phyloP scores from a whole-genome alignment of 2,113 vertebrate genomes.

The Gopherus flavomarginatus region DNA sequence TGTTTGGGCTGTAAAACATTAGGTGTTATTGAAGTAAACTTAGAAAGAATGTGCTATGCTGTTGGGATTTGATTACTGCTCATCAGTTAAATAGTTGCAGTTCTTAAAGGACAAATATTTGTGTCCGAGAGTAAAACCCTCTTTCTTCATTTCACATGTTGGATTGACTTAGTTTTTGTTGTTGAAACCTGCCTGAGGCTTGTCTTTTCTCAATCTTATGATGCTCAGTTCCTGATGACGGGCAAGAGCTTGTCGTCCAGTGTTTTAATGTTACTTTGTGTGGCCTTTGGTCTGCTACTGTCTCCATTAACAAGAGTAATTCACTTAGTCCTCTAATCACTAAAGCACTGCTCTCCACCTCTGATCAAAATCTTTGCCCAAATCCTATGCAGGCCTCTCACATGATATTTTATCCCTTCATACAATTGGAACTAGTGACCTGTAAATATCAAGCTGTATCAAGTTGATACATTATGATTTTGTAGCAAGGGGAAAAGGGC shows the following conservation, averaged over 20 bases:
- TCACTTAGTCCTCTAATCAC: neutral
- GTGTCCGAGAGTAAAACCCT: neutral
- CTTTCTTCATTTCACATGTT: neutral
- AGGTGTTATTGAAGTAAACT: neutral
- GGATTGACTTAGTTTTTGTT: neutral
- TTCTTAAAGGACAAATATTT: neutral
- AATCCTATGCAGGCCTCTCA: neutral
- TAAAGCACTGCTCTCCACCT: neutral
- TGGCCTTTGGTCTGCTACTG: no score
- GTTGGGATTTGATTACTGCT: neutral
- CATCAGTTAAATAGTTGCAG: neutral
- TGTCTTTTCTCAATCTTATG: neutral
- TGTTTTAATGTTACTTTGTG: neutral
- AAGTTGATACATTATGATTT: neutral
- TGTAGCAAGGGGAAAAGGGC: neutral
- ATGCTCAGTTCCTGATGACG: fast-evolving
- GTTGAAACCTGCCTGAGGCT: neutral
- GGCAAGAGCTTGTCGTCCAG: neutral
- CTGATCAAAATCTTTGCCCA: neutral
- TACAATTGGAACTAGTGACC: neutral
- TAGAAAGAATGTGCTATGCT: neutral
- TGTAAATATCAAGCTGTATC: fast-evolving
- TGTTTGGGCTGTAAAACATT: neutral
- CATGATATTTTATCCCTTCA: neutral
- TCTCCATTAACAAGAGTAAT: neutral